Evolutionary conservation across 1,140 invertebrate species (phyloP), one percentile per base, ranked within the genome.

Genomic region (Drosophila arawakana): DNA sequence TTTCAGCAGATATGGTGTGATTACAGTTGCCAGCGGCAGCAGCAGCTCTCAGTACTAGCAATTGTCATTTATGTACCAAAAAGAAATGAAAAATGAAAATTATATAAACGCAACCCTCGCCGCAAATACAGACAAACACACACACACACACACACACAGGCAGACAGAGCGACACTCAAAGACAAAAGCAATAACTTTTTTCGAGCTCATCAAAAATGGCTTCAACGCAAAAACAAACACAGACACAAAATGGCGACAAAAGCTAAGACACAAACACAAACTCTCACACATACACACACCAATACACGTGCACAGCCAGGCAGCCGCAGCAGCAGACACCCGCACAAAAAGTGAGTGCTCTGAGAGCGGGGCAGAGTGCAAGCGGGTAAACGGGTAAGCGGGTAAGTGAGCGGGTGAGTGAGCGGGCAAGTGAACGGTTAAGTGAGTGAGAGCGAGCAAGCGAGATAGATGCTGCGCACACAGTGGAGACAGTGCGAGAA

Each of bases 1-100:
- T 83, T 89, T 88, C 83, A 89, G 82, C 83, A 89, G 84, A 88
- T 89, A 88, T 88, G 80, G 83, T 61, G 83, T 88, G 83, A 88
- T 89, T 88, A 88, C 83, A 88, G 83, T 80, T 82, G 80, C 83
- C 83, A 43, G 54, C 46, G 62, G 46, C 54, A 34, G 13, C 34
- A 59, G 43, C 43, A 65, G 50, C 62, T 43, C 43, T 46, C 61
- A 57, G 44, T 52, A 50, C 30, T 7, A 35, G 75, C 75, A 85
- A 85, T 73, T 86, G 82, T 76, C 83, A 88, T 86, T 88, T 80
- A 80, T 80, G 68, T 30, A 30, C 25, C 25, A 30, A 30, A 30
- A 30, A 30, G 25, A 88, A 88, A 83, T 83, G 84, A 76, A 73
- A 88, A 81, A 82, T 80, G 79, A 70, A 83, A 83, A 85, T 86